These are phyloP conservation scores for Tetramorium bicarinatum DNA, from an alignment of 2,888 invertebrate species.

Conservation along the genomic window DNA sequence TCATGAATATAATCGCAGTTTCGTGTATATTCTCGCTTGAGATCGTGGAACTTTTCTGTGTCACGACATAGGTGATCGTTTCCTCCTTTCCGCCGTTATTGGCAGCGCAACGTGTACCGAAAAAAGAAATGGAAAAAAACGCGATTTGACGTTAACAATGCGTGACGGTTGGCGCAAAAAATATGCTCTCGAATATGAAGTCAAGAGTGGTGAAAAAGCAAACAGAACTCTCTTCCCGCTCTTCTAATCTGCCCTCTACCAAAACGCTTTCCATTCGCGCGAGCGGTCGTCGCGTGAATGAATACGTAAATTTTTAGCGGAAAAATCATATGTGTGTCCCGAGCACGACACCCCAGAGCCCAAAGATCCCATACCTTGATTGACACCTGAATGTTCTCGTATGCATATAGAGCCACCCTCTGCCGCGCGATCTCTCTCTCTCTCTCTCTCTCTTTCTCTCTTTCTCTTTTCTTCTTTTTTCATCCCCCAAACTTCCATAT, in stretches of 20 bases:
- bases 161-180: constrained; percentile 81
- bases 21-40: background rate
- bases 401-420: constrained; percentile 80
- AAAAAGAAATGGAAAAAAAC: constrained; percentile 46
- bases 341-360: constrained; percentile 69
- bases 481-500: constrained; percentile 21
- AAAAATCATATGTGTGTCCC: constrained; percentile 64
- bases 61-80: constrained; percentile 28
- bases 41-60: background rate
- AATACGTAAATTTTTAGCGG: constrained; percentile 77
- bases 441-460: constrained; percentile 1
- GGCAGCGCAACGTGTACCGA: constrained; percentile 39
- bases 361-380: constrained; percentile 75
- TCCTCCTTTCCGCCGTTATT: constrained; percentile 57
- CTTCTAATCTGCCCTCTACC: constrained; percentile 48
- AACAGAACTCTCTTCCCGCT: constrained; percentile 74
- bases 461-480: constrained; percentile 2
- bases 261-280: constrained; percentile 58
- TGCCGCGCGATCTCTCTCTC: constrained; percentile 26
- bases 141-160: constrained; percentile 80
- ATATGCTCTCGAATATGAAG: constrained; percentile 78
- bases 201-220: constrained; percentile 81
- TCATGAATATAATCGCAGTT: background rate
- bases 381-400: constrained; percentile 81
- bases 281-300: constrained; percentile 66